phyloP scores from a whole-genome alignment of 2,113 vertebrate species.

The Lepus europaeus region DNA sequence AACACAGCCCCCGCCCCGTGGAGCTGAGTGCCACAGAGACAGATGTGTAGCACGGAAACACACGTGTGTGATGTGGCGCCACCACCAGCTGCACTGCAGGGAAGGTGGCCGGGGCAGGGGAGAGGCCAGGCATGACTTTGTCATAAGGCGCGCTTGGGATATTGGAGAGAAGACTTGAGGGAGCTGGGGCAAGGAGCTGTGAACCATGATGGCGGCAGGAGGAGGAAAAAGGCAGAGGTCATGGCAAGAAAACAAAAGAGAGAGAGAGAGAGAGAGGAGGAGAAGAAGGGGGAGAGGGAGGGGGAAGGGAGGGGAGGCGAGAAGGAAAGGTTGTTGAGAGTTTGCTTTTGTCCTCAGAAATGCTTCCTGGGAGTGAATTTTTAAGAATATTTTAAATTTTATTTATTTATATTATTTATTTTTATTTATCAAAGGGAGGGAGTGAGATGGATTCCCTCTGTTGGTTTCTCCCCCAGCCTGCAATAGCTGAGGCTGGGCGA shows the following conservation, averaged over 20 bases:
- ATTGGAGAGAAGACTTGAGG: not conserved
- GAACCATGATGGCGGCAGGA: not conserved
- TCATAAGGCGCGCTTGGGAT: not conserved
- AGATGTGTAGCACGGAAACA: not conserved
- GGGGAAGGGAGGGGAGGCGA: no score
- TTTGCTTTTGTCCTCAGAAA: not conserved
- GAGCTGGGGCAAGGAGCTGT: no score
- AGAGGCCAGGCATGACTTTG: not conserved
- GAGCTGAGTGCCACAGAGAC: not conserved
- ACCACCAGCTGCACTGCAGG: fast-evolving
- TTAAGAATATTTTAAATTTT: no score
- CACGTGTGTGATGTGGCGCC: fast-evolving
- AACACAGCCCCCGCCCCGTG: not conserved
- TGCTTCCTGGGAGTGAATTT: not conserved
- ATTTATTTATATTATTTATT: no score
- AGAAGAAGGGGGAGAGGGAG: not conserved
- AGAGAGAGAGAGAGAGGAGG: no score
- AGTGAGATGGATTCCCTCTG: no score
- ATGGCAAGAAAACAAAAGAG: not conserved
- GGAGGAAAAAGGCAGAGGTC: not conserved
- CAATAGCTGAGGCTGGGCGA: no score
- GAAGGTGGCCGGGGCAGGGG: fast-evolving
- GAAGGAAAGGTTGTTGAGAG: not conserved
- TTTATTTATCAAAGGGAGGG: no score
- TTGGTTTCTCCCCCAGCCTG: no score